phyloP scores from a whole-genome alignment of 1,140 invertebrate genomes.

The Ostrea denselamellosa region DNA sequence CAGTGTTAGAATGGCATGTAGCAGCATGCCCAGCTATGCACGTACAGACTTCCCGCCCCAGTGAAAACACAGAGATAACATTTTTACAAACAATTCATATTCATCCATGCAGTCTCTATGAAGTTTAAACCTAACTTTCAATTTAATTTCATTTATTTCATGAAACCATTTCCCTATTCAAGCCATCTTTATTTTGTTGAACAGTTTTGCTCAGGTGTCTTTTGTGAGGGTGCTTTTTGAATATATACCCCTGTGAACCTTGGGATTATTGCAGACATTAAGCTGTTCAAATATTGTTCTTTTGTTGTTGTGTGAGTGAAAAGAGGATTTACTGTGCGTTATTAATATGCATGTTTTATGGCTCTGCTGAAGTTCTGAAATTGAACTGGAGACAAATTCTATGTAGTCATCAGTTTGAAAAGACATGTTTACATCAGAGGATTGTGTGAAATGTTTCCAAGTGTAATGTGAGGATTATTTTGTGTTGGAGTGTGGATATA shows the following conservation, averaged over 20 bases:
- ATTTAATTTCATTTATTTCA: constrained; percentile 19
- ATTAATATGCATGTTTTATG: constrained; percentile 37
- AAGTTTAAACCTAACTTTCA: constrained; percentile 19
- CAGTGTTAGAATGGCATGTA: neutral
- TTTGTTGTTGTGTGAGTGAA: constrained; percentile 35
- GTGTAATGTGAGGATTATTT: constrained; percentile 32
- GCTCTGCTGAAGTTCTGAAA: neutral
- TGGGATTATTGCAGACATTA: constrained; percentile 39
- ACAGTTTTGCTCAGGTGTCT: constrained; percentile 21
- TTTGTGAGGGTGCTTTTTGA: constrained; percentile 7
- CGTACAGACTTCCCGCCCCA: constrained; percentile 52
- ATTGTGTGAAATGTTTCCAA: neutral
- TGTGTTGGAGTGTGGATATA: constrained; percentile 1
- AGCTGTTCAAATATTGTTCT: constrained; percentile 39
- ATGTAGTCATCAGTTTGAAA: neutral
- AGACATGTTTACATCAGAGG: neutral
- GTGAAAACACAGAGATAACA: constrained; percentile 41
- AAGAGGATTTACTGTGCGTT: constrained; percentile 24
- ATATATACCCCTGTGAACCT: constrained; percentile 28
- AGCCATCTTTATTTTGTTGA: neutral
- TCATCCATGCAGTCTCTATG: constrained; percentile 19
- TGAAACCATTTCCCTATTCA: constrained; percentile 28
- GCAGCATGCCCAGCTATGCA: constrained; percentile 34
- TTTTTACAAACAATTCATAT: constrained; percentile 37
- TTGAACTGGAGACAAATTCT: constrained; percentile 1